A percentile compares a stretch with the other conserved stretches of the same genome.
Conservation (phyloP, 35 echinoderm and acorn worm genomes). For the Strongylocentrotus purpuratus region DNA sequence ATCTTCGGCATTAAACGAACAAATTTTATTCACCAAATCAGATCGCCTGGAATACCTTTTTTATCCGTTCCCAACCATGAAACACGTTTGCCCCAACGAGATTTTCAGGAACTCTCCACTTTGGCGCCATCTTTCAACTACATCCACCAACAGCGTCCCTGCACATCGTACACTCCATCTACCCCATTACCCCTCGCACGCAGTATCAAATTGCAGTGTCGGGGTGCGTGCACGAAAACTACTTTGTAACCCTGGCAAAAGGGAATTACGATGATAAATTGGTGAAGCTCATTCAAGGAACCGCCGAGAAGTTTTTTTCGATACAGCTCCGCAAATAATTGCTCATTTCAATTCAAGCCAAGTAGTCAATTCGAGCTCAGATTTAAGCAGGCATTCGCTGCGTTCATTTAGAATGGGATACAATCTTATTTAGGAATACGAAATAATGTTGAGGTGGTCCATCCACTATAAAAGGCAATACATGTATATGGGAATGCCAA, state of each 20-base stretch:
- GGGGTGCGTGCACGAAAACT: neutral
- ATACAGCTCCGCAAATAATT: conserved; percentile 8
- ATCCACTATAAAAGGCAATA: too few species aligned
- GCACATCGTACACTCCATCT: neutral
- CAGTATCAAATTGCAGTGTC: neutral
- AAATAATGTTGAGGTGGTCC: too few species aligned
- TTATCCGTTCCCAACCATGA: too few species aligned
- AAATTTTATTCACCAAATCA: too few species aligned
- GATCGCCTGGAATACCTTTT: too few species aligned
- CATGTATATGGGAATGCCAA: too few species aligned
- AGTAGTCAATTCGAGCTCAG: neutral
- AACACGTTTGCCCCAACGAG: too few species aligned
- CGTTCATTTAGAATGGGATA: too few species aligned
- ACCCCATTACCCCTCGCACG: neutral
- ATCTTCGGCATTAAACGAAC: too few species aligned
- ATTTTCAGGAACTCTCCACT: too few species aligned
- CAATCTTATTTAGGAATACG: too few species aligned
- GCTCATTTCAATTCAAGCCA: neutral
- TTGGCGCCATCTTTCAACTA: neutral
- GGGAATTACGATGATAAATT: neutral
- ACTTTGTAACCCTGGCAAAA: neutral
- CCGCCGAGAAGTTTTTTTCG: neutral
- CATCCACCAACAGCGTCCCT: neutral
- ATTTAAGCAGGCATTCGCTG: neutral
- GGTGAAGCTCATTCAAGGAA: neutral